Evolutionary conservation across 2,888 invertebrate species (phyloP).

Genomic region (Andrena hattorfiana): DNA sequence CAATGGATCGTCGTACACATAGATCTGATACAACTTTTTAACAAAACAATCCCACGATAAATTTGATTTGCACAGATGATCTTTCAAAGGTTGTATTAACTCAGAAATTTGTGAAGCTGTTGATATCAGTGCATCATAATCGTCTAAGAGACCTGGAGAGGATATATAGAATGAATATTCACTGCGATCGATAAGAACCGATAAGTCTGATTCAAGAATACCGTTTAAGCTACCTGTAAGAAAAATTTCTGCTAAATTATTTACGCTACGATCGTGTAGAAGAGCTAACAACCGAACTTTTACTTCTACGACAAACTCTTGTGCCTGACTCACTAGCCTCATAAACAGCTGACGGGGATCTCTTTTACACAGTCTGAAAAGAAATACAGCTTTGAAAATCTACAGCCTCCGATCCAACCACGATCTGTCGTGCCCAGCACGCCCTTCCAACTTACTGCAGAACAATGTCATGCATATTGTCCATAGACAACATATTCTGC

Average conservation of each 20-base stretch:
- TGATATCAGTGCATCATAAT: conserved; percentile 88
- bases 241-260: conserved; percentile 86
- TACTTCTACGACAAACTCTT: conserved; percentile 89
- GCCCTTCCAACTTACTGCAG: conserved; percentile 82
- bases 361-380: conserved; percentile 85
- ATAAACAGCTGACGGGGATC: conserved; percentile 89
- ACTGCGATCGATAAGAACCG: not conserved
- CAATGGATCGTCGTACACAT: conserved; percentile 86
- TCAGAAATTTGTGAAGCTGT: conserved; percentile 87
- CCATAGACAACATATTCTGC: conserved; percentile 71
- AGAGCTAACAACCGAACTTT: conserved; percentile 87
- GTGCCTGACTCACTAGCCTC: conserved; percentile 88
- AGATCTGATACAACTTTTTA: conserved; percentile 88
- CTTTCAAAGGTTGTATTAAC: conserved; percentile 87
- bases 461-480: conserved; percentile 84
- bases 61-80: conserved; percentile 88
- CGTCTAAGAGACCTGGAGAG: conserved; percentile 87
- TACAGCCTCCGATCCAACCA: not conserved
- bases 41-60: conserved; percentile 90
- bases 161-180: conserved; percentile 8
- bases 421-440: accelerated
- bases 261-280: conserved; percentile 86
- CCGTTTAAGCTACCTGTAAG: conserved; percentile 83
- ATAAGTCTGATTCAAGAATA: not conserved
- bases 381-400: not conserved